A percentile compares a stretch with the other conserved stretches of the same genome.
Conservation (phyloP, 2,797 vertebrate species). For the Clarias laeviceps region DNA sequence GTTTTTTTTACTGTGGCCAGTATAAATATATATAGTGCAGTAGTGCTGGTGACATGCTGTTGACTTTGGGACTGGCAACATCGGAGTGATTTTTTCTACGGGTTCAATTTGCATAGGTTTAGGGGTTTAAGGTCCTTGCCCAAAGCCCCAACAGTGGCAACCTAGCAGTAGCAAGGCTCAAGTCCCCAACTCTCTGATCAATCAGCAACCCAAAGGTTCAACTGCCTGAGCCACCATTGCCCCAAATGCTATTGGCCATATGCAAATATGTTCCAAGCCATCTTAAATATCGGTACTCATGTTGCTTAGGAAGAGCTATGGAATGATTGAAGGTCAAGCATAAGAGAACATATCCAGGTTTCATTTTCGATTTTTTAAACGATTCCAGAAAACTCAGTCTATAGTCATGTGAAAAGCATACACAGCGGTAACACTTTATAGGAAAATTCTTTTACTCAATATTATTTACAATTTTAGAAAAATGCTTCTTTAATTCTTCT, state of each 20-base stretch:
- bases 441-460: neutral
- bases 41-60: too few species aligned
- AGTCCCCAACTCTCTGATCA: too few species aligned
- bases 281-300: neutral
- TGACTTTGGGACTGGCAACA: too few species aligned
- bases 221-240: too few species aligned
- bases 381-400: neutral
- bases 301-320: neutral
- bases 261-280: neutral
- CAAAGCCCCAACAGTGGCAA: too few species aligned
- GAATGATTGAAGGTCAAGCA: neutral
- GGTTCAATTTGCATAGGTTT: too few species aligned
- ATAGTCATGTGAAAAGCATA: neutral
- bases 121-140: too few species aligned
- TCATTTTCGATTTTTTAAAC: neutral
- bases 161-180: too few species aligned
- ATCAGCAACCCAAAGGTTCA: too few species aligned
- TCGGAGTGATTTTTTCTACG: too few species aligned
- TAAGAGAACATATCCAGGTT: neutral
- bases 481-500: neutral
- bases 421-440: neutral
- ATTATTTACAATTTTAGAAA: neutral
- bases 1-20: conserved; percentile 22
- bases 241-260: neutral
- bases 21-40: neutral